These are phyloP conservation scores for Etheostoma spectabile DNA, from an alignment of 2,113 vertebrate species.

Conservation along the genomic window DNA sequence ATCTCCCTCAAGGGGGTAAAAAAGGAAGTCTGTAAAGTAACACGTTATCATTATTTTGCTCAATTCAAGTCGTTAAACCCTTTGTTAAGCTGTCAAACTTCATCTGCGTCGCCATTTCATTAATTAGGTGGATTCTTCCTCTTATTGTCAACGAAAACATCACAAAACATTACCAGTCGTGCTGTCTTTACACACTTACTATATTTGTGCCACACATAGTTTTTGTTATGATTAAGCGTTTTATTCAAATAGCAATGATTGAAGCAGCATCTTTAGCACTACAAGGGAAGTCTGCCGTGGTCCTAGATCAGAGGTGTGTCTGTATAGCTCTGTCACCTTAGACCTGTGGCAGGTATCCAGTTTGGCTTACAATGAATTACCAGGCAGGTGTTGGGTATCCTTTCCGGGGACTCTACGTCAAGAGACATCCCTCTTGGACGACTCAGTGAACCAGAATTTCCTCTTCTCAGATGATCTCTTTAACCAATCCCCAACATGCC, in stretches of 20 bases:
- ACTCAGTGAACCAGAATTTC: conserved; percentile 23
- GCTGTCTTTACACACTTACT: too few species aligned
- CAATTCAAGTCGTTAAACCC: not conserved
- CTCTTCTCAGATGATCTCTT: not conserved
- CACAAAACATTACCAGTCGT: too few species aligned
- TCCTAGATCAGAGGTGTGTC: not conserved
- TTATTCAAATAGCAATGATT: too few species aligned
- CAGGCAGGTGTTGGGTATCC: not conserved
- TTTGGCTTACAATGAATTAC: not conserved
- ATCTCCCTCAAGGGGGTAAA: not conserved
- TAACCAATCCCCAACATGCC: not conserved
- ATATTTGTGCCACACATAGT: not conserved
- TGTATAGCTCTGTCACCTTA: not conserved
- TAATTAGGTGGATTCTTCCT: not conserved
- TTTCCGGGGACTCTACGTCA: not conserved
- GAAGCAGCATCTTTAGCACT: too few species aligned
- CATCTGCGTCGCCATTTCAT: not conserved
- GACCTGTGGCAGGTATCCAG: not conserved
- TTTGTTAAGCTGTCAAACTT: conserved; percentile 8
- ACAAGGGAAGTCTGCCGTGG: not conserved
- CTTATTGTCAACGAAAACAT: not conserved
- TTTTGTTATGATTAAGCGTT: too few species aligned
- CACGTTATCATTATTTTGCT: not conserved
- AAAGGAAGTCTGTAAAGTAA: not conserved
- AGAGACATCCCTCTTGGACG: not conserved